Base-by-base conservation (phyloP, 2,797 vertebrate genomes). In the Oceanodroma leucorhoa region DNA sequence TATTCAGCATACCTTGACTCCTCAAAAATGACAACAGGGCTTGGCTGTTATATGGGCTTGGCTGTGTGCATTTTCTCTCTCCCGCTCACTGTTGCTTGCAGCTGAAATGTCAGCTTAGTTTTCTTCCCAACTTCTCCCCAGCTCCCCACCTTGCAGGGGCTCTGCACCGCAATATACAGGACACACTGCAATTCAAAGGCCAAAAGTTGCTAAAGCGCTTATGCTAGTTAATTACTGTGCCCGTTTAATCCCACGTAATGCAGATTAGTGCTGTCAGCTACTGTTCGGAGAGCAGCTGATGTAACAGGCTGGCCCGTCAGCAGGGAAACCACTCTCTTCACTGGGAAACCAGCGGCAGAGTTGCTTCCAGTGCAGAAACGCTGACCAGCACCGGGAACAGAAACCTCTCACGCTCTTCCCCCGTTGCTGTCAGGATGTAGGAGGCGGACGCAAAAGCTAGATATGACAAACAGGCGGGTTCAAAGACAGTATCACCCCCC, bases 161-260 rank as follows among this genome's bases (percentile, higher is more conserved):
- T 54, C 60, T 26, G 26, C 32, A 55, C 65, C 20, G 3, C 70
- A 54, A 67, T 4, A 12, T 22, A 71, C 93, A 92, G 85, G 94
- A 87, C 61, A 85, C 10, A 18, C 55, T 48, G 65, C 48, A 40
- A 67, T 81, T 72, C 93, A 96, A 83, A 94, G 83, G 89, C 72
- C 75, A 72, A 82, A 87, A 83, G 89, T 97, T 96, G 50, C 94
- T 96, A 91, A 98, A 95, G 91, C 32, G 64, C 94, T 98, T 97
- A 97, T 51, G 93, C 87, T 88, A 64, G 40, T 95, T 97, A 97
- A 98, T 94, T 96, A 96, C 93, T 65, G 20, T 94, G 95, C 71
- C 95, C 21, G 84, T 69, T 90, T 84, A 97, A 96, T 96, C 94
- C 96, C 92, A 87, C 34, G 19, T 97, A 96, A 96, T 95, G 80